Conservation (phyloP, 2,797 vertebrate species). For the Dipus sagitta region DNA sequence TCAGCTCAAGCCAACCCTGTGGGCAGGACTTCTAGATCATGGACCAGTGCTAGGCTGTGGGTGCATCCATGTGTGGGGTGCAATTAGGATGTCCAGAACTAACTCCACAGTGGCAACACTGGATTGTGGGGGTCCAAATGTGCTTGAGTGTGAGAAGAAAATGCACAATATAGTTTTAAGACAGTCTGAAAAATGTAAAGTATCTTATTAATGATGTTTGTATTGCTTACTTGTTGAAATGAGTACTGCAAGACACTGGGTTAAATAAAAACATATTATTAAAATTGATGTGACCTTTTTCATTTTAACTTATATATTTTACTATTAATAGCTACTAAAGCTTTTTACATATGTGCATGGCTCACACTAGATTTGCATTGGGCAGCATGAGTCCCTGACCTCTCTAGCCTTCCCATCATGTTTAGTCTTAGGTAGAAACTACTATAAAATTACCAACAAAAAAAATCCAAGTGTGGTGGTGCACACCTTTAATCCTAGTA, state of each 20-base stretch:
- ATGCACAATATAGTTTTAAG: neutral
- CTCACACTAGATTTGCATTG: neutral
- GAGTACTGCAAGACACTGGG: neutral
- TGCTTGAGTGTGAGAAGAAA: neutral
- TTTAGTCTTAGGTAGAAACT: too few species aligned
- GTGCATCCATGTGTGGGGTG: accelerated
- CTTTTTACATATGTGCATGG: too few species aligned
- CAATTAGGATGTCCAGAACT: neutral
- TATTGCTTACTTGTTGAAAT: neutral
- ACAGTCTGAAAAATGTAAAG: neutral
- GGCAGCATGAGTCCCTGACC: neutral
- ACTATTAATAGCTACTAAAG: neutral
- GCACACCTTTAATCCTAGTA: too few species aligned
- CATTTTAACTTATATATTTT: neutral
- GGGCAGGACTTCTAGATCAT: too few species aligned
- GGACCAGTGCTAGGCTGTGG: neutral
- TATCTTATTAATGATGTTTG: neutral
- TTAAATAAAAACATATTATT: neutral
- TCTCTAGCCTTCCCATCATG: too few species aligned
- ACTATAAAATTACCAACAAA: too few species aligned
- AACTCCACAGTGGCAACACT: neutral
- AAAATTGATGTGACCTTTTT: neutral
- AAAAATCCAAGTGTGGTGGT: too few species aligned
- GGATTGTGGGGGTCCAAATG: neutral
- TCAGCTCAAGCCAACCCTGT: neutral